Conservation (phyloP, 2,888 invertebrate species). For the Empis stercorea region DNA sequence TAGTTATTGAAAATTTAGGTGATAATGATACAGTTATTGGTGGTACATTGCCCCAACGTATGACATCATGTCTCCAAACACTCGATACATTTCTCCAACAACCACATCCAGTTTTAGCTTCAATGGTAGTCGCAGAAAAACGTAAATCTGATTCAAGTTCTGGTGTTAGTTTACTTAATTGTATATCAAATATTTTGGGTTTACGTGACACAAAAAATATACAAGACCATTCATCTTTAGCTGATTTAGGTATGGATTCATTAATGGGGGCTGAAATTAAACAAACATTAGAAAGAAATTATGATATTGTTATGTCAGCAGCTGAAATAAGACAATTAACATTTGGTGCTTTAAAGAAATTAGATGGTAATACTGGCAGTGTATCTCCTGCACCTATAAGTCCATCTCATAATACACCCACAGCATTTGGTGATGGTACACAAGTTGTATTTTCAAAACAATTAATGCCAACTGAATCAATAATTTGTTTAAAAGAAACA, state of each 20-base stretch:
- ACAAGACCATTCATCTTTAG: slow-evolving; percentile 61
- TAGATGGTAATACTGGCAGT: slow-evolving; percentile 21
- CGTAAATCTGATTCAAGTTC: slow-evolving; percentile 45
- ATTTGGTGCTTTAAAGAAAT: slow-evolving; percentile 56
- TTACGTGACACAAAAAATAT: slow-evolving; percentile 76
- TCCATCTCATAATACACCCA: slow-evolving; percentile 21
- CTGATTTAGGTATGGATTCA: slow-evolving; percentile 96
- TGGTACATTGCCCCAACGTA: slow-evolving; percentile 91
- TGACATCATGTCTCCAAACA: slow-evolving; percentile 80
- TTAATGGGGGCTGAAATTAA: slow-evolving; percentile 99
- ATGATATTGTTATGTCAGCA: slow-evolving; percentile 78
- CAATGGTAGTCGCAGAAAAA: slow-evolving; percentile 81
- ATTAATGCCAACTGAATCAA: slow-evolving; percentile 59
- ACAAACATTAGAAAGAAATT: slow-evolving; percentile 84
- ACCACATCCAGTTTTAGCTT: slow-evolving; percentile 67
- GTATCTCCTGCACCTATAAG: slow-evolving; percentile 13
- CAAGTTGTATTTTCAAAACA: slow-evolving; percentile 46
- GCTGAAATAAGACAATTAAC: slow-evolving; percentile 82
- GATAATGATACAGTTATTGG: slow-evolving; percentile 84
- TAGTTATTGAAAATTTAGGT: slow-evolving; percentile 80
- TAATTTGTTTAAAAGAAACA: slow-evolving; percentile 52
- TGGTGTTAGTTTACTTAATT: slow-evolving; percentile 56
- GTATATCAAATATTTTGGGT: slow-evolving; percentile 79
- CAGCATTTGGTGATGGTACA: slow-evolving; percentile 36
- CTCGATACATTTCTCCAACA: slow-evolving; percentile 85